Base-by-base conservation (phyloP, 2,797 vertebrate species). In the Carcharodon carcharias region DNA sequence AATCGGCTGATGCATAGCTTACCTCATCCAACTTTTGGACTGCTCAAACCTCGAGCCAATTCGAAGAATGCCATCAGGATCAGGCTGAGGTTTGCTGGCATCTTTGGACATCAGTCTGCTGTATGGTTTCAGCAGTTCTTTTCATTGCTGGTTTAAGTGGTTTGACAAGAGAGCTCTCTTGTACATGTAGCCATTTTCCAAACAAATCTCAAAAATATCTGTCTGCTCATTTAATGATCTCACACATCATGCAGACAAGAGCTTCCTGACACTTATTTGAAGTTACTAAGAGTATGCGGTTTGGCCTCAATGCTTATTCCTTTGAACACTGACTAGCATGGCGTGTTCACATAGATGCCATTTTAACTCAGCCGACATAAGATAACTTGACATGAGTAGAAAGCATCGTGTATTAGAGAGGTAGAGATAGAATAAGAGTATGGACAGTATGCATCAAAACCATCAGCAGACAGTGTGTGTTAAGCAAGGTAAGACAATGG, bases 191-290 rank as follows among this genome's bases (percentile, higher is more conserved):
- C n/a, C 67, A 65, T 21, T 67, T 93, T 67, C 40, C 91, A 93
- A 65, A n/a, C 63, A 93, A 93, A 65, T 63, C 58, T n/a, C 21
- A 40, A 54, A 54, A 54, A 31, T 18, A 95, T 54, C 69, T 95
- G 69, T 77, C 94, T 95, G 28, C 58, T 95, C 16, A 12, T 35
- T 73, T 95, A 95, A 77, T 95, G 50, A 95, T 95, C 69, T n/a
- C 94, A 77, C 69, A 95, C 3, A 77, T 73, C 94, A 95, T 26
- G 16, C 94, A 56, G 92, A 94, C 16, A 45, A 67, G 92, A 94
- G 69, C 45, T 95, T 95, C 69, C 94, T 58, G 69, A 58, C 69
- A 58, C 50, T 58, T 95, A 45, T 45, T 58, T 95, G 69, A 95
- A 2, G 12, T 56, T 73, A 73, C 28, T 77, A 40, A 50, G 54